Percentiles rank a stretch among this genome's conserved stretches.
Evolutionary conservation across 1,140 invertebrate species (phyloP).

Genomic region (Zaprionus vittiger): DNA sequence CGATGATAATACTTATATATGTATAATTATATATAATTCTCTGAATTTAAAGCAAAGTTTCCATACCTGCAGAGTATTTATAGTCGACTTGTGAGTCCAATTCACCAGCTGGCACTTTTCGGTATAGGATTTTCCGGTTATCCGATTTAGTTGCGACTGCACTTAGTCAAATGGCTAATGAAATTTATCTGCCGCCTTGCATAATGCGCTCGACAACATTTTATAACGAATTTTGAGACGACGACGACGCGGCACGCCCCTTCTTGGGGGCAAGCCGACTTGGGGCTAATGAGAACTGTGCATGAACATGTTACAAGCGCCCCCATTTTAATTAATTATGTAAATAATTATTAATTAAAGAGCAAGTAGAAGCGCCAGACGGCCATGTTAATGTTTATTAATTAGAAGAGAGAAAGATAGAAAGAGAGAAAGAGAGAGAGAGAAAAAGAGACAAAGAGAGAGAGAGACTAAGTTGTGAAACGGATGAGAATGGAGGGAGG

Average conservation of each 20-base stretch:
- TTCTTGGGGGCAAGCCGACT: no score
- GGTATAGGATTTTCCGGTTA: constrained; percentile 49
- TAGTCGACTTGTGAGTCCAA: neutral
- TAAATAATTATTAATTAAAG: constrained; percentile 76
- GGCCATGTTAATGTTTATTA: constrained; percentile 66
- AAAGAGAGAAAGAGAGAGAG: neutral
- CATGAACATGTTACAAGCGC: constrained; percentile 70
- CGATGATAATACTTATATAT: no score
- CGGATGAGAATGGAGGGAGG: neutral
- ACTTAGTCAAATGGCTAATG: constrained; percentile 58
- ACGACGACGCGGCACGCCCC: constrained; percentile 27
- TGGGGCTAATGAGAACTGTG: constrained; percentile 65
- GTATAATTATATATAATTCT: no score
- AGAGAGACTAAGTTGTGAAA: neutral
- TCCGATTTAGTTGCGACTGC: constrained; percentile 43
- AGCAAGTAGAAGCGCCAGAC: constrained; percentile 38
- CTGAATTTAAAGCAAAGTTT: neutral
- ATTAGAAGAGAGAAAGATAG: constrained; percentile 35
- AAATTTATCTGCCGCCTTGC: constrained; percentile 53
- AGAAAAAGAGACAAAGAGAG: neutral
- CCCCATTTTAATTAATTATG: constrained; percentile 74
- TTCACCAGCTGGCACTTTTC: neutral
- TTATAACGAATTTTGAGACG: constrained; percentile 18
- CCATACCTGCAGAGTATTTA: constrained; percentile 5
- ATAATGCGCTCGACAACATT: constrained; percentile 37